phyloP scores from a whole-genome alignment of 2,888 invertebrate species.

The Dexiosoma caninum region DNA sequence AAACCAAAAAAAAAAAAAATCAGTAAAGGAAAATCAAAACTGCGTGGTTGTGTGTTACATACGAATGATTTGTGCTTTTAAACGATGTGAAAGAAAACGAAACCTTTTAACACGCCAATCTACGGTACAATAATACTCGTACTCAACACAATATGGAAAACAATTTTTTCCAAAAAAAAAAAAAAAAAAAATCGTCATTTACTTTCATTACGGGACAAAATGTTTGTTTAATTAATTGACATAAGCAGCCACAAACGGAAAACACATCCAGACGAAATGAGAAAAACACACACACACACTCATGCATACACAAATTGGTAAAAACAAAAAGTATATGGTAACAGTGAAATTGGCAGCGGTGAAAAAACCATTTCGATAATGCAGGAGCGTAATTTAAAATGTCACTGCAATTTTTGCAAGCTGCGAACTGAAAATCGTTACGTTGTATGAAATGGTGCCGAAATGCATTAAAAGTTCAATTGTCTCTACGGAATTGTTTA shows the following conservation, averaged over 20 bases:
- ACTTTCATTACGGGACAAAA: conserved; percentile 48
- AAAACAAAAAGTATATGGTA: not conserved
- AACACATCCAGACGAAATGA: not conserved
- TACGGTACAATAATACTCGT: conserved; percentile 3
- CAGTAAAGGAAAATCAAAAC: conserved; percentile 35
- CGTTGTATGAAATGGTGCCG: too few species aligned
- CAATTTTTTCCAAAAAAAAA: not conserved
- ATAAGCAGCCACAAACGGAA: not conserved
- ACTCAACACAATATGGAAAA: conserved; percentile 3
- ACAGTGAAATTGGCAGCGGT: not conserved
- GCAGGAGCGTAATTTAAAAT: too few species aligned
- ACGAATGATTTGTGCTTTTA: conserved; percentile 36
- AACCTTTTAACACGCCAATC: conserved; percentile 58
- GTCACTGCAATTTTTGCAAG: too few species aligned
- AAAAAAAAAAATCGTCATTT: conserved; percentile 28
- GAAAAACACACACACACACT: not conserved
- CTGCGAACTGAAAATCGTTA: too few species aligned
- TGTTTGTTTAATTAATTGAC: conserved; percentile 60
- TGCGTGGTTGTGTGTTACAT: conserved; percentile 63
- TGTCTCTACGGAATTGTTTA: too few species aligned
- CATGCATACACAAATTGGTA: not conserved
- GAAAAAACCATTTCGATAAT: not conserved
- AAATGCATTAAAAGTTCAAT: too few species aligned
- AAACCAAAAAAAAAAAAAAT: conserved; percentile 6
- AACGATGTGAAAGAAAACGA: conserved; percentile 53